Conservation (phyloP, 1,140 invertebrate species). For the Zaprionus vittiger region DNA sequence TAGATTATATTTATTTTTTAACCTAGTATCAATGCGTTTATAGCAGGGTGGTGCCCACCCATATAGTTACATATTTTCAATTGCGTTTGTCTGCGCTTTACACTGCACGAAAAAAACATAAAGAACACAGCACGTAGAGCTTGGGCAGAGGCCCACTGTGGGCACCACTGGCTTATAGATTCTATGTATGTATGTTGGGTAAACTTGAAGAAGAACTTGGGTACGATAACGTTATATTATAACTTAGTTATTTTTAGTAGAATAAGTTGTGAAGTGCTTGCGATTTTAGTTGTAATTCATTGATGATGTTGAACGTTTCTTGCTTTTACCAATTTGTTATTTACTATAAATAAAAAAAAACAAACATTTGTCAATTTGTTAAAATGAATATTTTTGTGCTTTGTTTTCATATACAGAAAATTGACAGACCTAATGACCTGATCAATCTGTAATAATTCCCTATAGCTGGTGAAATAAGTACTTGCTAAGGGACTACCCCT, state of each 20-base stretch:
- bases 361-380: too few species aligned
- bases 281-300: not conserved
- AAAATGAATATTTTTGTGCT: too few species aligned
- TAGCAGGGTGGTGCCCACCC: not conserved
- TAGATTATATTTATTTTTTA: not conserved
- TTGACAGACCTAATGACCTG: too few species aligned
- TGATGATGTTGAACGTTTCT: not conserved
- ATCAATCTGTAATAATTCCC: too few species aligned
- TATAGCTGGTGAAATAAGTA: too few species aligned
- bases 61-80: too few species aligned
- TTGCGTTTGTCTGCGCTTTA: too few species aligned
- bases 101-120: too few species aligned
- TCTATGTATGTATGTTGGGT: not conserved
- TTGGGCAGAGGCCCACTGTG: too few species aligned
- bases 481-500: too few species aligned
- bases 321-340: not conserved
- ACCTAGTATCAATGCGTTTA: not conserved
- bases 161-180: not conserved
- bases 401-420: too few species aligned
- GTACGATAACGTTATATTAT: not conserved
- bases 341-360: not conserved
- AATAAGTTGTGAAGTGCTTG: slow-evolving; percentile 1
- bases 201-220: not conserved
- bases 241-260: not conserved
- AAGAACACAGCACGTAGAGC: too few species aligned